Evolutionary conservation across 2,113 vertebrate genomes (phyloP), one percentile per base, ranked within the genome.

Genomic region (Boulengeromyrus knoepffleri): DNA sequence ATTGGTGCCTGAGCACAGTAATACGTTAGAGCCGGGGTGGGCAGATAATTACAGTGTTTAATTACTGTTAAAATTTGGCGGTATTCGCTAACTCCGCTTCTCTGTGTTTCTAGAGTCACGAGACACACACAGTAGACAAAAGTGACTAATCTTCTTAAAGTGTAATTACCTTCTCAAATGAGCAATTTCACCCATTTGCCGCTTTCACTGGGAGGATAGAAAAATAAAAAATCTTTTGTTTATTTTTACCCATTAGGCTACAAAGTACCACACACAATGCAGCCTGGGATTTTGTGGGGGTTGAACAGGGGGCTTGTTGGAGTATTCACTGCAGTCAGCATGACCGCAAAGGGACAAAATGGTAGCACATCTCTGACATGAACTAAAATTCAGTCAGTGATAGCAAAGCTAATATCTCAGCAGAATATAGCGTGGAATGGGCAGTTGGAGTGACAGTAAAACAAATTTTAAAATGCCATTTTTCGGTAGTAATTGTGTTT

Each of bases 101-200:
- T 53, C 24, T 56, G 50, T 52, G 53, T 56, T 87, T 87, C 31
- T 31, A 36, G 15, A 50, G 46, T 87, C 27, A 56, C 85, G 13
- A 31, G 85, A 56, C 50, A 53, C n/a, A 50, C 50, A 80, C 36
- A 42, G 74, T 19, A 42, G 74, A 80, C 74, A 53, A 87, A 53
- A 87, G 27, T 53, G 49, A 56, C 85, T 87, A 31, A 87, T 87
- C 85, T 87, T 47, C 45, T 46, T 85, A 47, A 85, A 85, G 15
- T 56, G 50, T 87, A 87, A 87, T 87, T 87, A 87, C 85, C 50
- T 87, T 87, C 50, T 53, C 85, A 87, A 87, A 87, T 87, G 85
- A 53, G 50, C 85, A 87, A 42, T 87, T 87, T 50, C 50, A 56
- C 85, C 50, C 85, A 31, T 87, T 53, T 87, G 50, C n/a, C 7